A percentile compares a stretch with the other conserved stretches of the same genome.
Evolutionary conservation across 2,888 invertebrate species (phyloP).

Genomic region (Agrenia bidenticulata): DNA sequence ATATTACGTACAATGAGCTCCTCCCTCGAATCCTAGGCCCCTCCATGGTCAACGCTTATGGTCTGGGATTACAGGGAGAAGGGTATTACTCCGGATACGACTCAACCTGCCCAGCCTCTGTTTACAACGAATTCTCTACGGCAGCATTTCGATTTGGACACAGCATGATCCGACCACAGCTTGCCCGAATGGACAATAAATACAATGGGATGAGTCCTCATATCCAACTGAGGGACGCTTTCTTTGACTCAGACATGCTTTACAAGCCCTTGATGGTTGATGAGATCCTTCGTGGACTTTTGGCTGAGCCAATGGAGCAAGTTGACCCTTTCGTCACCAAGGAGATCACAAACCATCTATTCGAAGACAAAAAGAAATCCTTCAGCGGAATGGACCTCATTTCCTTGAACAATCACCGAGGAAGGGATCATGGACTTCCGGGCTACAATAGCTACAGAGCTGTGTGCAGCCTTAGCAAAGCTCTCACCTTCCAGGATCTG

Average conservation of each 20-base stretch:
- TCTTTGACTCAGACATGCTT: conserved; percentile 87
- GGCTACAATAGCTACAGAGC: conserved; percentile 89
- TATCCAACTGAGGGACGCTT: conserved; percentile 79
- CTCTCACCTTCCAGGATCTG: conserved; percentile 81
- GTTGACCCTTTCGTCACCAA: conserved; percentile 87
- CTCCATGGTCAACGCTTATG: conserved; percentile 58
- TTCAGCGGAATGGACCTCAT: conserved; percentile 91
- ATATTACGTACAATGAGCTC: conserved; percentile 84
- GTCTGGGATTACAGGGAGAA: conserved; percentile 58
- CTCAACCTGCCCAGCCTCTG: conserved; percentile 81
- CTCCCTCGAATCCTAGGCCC: conserved; percentile 77
- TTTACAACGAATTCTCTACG: conserved; percentile 85
- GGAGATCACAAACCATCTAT: conserved; percentile 91
- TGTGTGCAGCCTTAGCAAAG: conserved; percentile 83
- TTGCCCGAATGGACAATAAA: conserved; percentile 75
- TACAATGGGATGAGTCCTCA: conserved; percentile 82
- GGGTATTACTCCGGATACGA: conserved; percentile 70
- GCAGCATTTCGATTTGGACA: conserved; percentile 92
- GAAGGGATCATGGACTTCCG: conserved; percentile 66
- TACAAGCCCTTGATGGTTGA: conserved; percentile 75
- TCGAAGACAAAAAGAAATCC: conserved; percentile 83
- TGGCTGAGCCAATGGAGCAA: conserved; percentile 89
- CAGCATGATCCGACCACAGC: conserved; percentile 79
- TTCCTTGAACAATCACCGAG: conserved; percentile 84
- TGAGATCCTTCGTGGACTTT: conserved; percentile 79